These are phyloP conservation scores for Zaprionus ornatus DNA, from an alignment of 1,140 invertebrate species.

Conservation along the genomic window DNA sequence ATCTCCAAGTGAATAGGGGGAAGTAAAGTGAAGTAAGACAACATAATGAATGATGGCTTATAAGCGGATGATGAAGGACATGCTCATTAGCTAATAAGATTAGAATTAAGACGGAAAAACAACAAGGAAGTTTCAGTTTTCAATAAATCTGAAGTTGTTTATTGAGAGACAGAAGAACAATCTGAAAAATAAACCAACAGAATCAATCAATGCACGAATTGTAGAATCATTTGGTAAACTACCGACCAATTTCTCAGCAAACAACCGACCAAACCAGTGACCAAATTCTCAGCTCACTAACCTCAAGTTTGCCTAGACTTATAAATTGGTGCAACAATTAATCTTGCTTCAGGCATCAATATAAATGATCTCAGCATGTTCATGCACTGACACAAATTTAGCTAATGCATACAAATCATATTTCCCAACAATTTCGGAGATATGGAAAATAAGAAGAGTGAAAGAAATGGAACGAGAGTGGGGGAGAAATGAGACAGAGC, in stretches of 20 bases:
- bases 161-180: not conserved
- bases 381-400: conserved; percentile 44
- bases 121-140: not conserved
- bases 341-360: conserved; percentile 49
- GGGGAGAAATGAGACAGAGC: not conserved
- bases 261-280: not conserved
- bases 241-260: no score
- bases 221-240: not conserved
- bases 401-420: conserved; percentile 77
- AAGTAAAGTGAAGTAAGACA: not conserved
- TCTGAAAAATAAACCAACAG: not conserved
- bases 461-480: not conserved
- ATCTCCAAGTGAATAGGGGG: not conserved
- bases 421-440: conserved; percentile 51
- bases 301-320: not conserved
- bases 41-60: not conserved
- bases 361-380: conserved; percentile 56
- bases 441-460: not conserved
- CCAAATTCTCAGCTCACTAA: not conserved
- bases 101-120: not conserved
- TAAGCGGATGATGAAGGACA: not conserved
- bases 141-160: not conserved
- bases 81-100: not conserved
- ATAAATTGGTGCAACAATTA: conserved; percentile 12
- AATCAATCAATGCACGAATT: not conserved